Base-by-base conservation (phyloP, 2,888 invertebrate genomes). In the Tachystola acroxantha region DNA sequence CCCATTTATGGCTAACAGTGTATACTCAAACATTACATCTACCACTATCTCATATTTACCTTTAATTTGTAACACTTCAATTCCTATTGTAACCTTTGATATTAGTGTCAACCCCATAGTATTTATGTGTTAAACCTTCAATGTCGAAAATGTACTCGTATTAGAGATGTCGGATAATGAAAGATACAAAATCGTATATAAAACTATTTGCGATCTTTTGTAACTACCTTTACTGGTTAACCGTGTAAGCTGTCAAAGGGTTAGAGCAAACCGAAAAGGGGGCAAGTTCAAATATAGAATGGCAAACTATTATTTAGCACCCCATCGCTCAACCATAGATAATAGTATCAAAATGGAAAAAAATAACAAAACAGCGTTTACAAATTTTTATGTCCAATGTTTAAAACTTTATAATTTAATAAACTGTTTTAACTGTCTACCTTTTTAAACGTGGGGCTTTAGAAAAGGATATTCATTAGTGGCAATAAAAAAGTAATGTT, bases 401-500 rank as follows among this genome's bases (percentile, higher is more conserved):
- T 68, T 69, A 46, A 75, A 73, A 67, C 57, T 78, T 77, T 76
- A 75, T 79, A 75, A 72, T 82, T 81, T 82, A 72, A 80, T 79
- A 75, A 66, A 78, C 62, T 77, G 58, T 57, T 40, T 49, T 31
- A 52, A 50, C 48, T 51, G 49, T 46, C 39, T 42, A 16, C 51
- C 33, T 47, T 61, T 59, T 61, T 48, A 50, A 64, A 62, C 43
- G 43, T 48, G 62, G 67, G 64, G 59, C 34, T 51, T 56, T 56
- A 42, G 44, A 43, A 64, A 68, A 64, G 57, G 52, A 65, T 73
- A 78, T 81, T 82, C 82, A 84, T 84, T 84, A 82, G 74, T 53
- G 65, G 69, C 53, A 76, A 79, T 82, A 84, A 84, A 84, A 82
- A 80, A 61, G 70, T 80, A 76, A 82, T 78, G 71, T 53, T 42